Percentiles rank a stretch among this genome's conserved stretches.
Conservation (phyloP, 2,113 vertebrate species). For the Cyprinodon tularosa region DNA sequence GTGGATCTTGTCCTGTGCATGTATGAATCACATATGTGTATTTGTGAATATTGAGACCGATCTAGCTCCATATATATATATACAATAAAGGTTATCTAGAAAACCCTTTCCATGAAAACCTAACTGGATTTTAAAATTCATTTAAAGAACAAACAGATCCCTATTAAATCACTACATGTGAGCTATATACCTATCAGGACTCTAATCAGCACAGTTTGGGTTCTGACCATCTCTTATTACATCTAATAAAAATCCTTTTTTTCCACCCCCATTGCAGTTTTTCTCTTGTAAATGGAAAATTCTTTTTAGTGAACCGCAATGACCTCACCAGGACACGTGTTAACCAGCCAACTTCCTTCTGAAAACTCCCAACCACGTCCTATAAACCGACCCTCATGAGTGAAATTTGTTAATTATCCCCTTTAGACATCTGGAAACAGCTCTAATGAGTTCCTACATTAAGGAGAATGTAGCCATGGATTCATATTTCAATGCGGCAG, state of each 20-base stretch:
- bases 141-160: neutral
- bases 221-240: neutral
- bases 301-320: slow-evolving; percentile 7
- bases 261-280: neutral
- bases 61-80: no score
- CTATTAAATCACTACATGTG: slow-evolving; percentile 9
- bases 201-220: neutral
- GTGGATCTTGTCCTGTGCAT: no score
- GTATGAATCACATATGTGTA: no score
- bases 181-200: slow-evolving; percentile 6
- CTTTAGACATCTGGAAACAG: slow-evolving; percentile 6
- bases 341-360: neutral
- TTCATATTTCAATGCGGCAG: slow-evolving; percentile 24
- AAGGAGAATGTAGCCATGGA: slow-evolving; percentile 25
- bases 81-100: slow-evolving; percentile 17
- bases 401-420: slow-evolving; percentile 3
- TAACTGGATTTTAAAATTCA: slow-evolving; percentile 13
- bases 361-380: neutral
- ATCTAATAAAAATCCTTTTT: neutral
- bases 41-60: no score
- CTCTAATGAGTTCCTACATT: slow-evolving; percentile 20
- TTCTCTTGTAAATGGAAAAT: slow-evolving; percentile 3
- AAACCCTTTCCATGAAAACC: slow-evolving; percentile 25
- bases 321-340: neutral
- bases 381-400: neutral